Evolutionary conservation across 92 coral and sea anemone species (phyloP), one percentile per base, ranked within the genome.

Genomic region (Blastomussa wellsi): DNA sequence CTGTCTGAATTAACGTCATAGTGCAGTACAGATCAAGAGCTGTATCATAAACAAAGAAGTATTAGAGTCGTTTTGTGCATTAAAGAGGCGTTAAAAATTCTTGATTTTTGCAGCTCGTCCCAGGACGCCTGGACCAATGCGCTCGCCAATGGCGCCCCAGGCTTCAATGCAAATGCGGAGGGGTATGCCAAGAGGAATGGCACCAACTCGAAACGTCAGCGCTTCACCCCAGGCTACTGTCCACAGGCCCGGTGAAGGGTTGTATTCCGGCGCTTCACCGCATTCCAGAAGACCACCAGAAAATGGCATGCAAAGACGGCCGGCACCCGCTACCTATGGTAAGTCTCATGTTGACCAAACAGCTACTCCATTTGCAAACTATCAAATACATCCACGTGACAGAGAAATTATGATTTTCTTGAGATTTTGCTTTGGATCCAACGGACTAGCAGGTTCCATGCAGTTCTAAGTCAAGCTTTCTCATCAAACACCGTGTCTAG

Each of bases 171-270:
- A 81, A 16, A 82, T 82, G 86, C 78, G 86, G 29, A 66, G 78
- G 14, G 86, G 78, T n/a, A n/a, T 37, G 78, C 86, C 51, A 14
- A 53, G 86, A 82, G 68, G 78, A 77, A 77, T 77, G 69, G 81
- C 68, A 69, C 86, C 86, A 38, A 53, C 86, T 71, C 26, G 86
- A 26, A 80, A 80, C 15, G 4, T 80, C 64, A 53, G 52, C 47
- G 53, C 70, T 26, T 37, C 78, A 11, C 85, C 86, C 70, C 78
- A 72, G 86, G 52, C 70, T 19, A 80, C 84, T 9, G 62, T 65
- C 49, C 74, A 42, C 14, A 32, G 84, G 22, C 79, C 37, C 39
- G 68, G 55, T 36, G 78, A 82, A 57, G 69, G 41, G 9, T 1
- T 4, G 2, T 53, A 70, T n/a, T 15, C 60, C 36, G 9, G 22